Conservation (phyloP, 2,113 vertebrate genomes). For the Phalacrocorax aristotelis region DNA sequence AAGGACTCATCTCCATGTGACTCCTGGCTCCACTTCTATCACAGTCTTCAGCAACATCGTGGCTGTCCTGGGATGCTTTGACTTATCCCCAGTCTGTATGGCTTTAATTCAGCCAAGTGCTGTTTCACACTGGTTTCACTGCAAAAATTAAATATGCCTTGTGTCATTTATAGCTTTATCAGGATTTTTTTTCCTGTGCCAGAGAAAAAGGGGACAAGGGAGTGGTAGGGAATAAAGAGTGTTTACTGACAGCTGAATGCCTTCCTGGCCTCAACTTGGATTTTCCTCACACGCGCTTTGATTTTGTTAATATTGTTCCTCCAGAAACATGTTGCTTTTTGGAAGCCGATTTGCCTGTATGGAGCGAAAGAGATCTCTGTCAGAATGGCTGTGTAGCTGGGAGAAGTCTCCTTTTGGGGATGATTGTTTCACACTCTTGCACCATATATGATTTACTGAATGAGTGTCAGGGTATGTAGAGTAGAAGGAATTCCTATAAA, state of each 20-base stretch:
- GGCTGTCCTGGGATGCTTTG: neutral
- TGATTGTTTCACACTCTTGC: neutral
- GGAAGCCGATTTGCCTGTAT: neutral
- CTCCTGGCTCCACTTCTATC: neutral
- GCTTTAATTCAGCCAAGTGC: neutral
- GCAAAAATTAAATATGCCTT: neutral
- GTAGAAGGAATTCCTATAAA: neutral
- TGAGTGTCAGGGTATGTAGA: neutral
- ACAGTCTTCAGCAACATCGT: neutral
- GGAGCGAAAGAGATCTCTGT: neutral
- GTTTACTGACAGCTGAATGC: neutral
- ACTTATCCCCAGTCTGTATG: neutral
- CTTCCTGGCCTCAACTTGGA: neutral
- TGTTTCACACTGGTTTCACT: neutral
- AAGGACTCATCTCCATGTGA: slow-evolving; percentile 30
- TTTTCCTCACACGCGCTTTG: neutral
- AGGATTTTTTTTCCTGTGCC: neutral
- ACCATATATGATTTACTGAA: neutral
- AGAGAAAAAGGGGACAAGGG: neutral
- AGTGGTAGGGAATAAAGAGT: neutral
- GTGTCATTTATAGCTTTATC: neutral
- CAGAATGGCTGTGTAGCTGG: neutral
- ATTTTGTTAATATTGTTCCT: neutral
- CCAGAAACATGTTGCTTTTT: neutral
- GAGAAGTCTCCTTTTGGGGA: neutral